phyloP scores from a whole-genome alignment of 1,140 invertebrate species.

The Lanistes nyassanus region DNA sequence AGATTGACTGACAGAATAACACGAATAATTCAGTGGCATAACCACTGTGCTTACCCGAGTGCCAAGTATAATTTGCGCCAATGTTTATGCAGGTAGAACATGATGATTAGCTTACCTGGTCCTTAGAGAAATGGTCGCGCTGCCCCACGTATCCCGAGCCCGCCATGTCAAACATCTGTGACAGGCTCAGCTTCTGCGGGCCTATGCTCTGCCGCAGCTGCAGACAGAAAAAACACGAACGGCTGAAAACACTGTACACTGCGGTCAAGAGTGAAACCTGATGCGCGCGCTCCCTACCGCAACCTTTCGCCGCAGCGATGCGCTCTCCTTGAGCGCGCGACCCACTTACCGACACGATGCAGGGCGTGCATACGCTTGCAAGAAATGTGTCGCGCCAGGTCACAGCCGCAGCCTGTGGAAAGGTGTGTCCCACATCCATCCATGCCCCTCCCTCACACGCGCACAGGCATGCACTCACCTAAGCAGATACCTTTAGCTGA shows the following conservation, averaged over 20 bases:
- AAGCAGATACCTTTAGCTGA: not conserved
- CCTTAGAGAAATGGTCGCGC: conserved; percentile 34
- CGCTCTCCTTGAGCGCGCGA: not conserved
- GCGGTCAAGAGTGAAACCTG: not conserved
- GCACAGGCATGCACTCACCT: not conserved
- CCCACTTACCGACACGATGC: no score
- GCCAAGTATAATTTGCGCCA: no score
- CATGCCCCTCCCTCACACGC: no score
- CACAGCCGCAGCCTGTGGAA: no score
- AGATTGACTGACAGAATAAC: no score
- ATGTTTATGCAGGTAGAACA: no score
- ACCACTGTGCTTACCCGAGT: no score
- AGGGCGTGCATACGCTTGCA: no score
- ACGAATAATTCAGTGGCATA: no score
- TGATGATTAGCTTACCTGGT: conserved; percentile 32
- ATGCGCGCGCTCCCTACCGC: not conserved
- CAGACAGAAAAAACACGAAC: conserved; percentile 23
- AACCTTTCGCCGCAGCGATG: not conserved
- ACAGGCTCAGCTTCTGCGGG: conserved; percentile 53
- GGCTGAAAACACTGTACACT: not conserved
- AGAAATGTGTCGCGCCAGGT: no score
- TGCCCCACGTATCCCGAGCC: conserved; percentile 45
- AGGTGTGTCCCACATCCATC: no score
- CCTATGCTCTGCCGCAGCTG: conserved; percentile 49
- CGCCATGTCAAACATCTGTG: conserved; percentile 52